Base-by-base conservation (phyloP, 2,797 vertebrate genomes). In the Megalops cyprinoides region DNA sequence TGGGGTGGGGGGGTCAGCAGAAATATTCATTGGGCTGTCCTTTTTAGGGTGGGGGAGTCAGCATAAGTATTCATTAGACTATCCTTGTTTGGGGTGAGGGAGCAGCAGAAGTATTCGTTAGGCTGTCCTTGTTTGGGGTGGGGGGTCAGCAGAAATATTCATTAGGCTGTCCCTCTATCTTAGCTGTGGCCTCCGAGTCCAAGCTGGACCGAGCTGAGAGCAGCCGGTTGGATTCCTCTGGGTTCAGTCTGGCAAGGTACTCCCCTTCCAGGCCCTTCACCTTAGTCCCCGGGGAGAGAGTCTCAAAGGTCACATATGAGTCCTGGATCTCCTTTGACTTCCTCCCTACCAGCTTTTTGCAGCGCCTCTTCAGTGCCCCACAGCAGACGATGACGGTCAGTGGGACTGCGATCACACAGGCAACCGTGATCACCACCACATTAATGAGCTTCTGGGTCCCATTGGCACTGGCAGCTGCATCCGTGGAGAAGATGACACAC, bases 391-490 rank as follows among this genome's bases (percentile, higher is more conserved):
- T 96, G 78, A 99, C 87, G 0, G 98, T 99, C 85, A 99, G 93
- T 7, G 98, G 98, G 79, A 99, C 95, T 0, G 97, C 97, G 0
- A 98, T 98, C 85, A 98, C 96, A 0, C 96, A 96, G 0, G 98
- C 98, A 55, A 99, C 97, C 0, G 96, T 98, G 90, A 98, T 97
- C 75, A 98, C 98, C 74, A 99, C 98, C 34, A 97, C 95, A 0
- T 99, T 99, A 89, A 99, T 99, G 84, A 99, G 97, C 91, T 96
- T 96, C 89, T 99, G 98, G 0, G 97, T 98, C 78, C 96, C 96
- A 77, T 96, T 97, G 0, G 98, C 96, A 0, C 95, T 97, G 71
- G 93, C 97, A 0, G 96, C 97, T 87, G 97, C 96, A 0, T 99
- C 95, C 0, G 98, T 99, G 83, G 98, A 99, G 92, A 99, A 99